Conservation (phyloP, 2,113 vertebrate genomes). For the Natator depressus region DNA sequence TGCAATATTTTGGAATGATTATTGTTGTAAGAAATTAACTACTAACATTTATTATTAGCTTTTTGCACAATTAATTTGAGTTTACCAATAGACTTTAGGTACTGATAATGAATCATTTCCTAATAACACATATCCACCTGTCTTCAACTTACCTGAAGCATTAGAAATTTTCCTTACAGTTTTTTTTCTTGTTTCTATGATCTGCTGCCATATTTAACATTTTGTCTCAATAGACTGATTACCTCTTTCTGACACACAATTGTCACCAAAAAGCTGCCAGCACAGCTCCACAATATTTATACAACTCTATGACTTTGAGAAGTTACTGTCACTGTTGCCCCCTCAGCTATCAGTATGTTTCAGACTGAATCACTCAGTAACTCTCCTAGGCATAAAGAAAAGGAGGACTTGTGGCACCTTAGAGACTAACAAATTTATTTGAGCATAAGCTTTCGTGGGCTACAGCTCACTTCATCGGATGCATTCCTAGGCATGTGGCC, state of each 20-base stretch:
- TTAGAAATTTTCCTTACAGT: not conserved
- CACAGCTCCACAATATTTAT: not conserved
- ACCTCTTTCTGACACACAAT: not conserved
- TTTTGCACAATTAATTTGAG: slow-evolving; percentile 8
- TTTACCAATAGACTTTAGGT: slow-evolving; percentile 21
- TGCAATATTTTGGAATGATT: not conserved
- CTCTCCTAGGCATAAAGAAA: not conserved
- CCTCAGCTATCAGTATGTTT: not conserved
- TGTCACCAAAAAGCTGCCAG: not conserved
- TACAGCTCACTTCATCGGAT: too few species aligned
- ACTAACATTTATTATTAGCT: not conserved
- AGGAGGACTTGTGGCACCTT: too few species aligned
- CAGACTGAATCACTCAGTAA: not conserved
- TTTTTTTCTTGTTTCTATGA: slow-evolving; percentile 24
- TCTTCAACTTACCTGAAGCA: not conserved
- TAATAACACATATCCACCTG: not conserved
- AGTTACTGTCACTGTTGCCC: not conserved
- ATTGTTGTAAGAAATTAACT: not conserved
- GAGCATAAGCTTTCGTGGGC: too few species aligned
- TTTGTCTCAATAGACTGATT: not conserved
- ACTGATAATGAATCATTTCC: not conserved
- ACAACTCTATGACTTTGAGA: not conserved
- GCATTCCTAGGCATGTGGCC: not conserved
- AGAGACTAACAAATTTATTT: too few species aligned
- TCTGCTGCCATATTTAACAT: not conserved